These are phyloP conservation scores for Sigmodon hispidus DNA, from an alignment of 2,113 vertebrate species.

Conservation along the genomic window DNA sequence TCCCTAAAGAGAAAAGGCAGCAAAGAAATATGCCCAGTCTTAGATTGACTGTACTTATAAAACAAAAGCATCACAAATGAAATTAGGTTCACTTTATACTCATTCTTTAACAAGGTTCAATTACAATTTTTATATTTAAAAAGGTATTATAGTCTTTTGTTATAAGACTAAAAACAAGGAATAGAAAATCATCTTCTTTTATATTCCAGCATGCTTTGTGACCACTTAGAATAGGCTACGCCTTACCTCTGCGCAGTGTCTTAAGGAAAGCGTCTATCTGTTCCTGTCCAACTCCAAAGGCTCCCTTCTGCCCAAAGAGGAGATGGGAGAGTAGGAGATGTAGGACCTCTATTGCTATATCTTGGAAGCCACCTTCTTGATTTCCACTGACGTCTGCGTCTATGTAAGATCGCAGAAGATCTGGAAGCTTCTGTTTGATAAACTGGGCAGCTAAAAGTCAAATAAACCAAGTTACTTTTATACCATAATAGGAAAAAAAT, in stretches of 20 bases:
- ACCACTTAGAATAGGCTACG: not conserved
- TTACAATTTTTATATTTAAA: not conserved
- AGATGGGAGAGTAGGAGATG: constrained; percentile 99
- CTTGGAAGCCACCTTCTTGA: constrained; percentile 99
- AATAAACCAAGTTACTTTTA: constrained; percentile 53
- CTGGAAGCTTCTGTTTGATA: constrained; percentile 99
- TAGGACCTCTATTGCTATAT: constrained; percentile 99
- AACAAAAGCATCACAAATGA: not conserved
- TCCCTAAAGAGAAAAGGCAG: not conserved
- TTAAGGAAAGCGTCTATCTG: constrained; percentile 99
- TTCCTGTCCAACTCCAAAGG: constrained; percentile 98
- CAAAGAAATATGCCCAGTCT: not conserved
- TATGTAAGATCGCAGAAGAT: constrained; percentile 98
- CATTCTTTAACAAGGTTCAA: not conserved
- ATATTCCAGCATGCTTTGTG: not conserved
- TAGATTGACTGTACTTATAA: not conserved
- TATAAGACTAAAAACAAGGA: constrained; percentile 9
- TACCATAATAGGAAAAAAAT: not conserved
- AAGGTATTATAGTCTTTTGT: not conserved
- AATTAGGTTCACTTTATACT: not conserved
- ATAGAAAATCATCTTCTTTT: not conserved
- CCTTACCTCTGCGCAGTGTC: constrained; percentile 98
- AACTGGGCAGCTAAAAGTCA: constrained; percentile 92
- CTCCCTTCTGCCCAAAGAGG: constrained; percentile 99
- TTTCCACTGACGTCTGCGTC: constrained; percentile 98